Base-by-base conservation (phyloP, 2,888 invertebrate species). In the Arge pagana region DNA sequence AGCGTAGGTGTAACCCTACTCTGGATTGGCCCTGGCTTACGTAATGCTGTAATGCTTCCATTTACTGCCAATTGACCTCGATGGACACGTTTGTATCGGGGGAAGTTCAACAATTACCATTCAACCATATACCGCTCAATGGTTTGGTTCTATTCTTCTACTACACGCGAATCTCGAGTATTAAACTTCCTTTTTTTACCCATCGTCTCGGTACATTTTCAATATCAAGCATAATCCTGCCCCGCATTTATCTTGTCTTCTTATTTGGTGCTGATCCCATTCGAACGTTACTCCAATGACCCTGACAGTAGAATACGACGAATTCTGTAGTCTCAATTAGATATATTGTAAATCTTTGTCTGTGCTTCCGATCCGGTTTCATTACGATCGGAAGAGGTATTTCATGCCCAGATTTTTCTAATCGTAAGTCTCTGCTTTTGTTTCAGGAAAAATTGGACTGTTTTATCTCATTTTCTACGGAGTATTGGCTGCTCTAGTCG, bases 381-480 rank as follows among this genome's bases (percentile, higher is more conserved):
- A 13, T 16, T 11, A 7, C 3, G n/a, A 10, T 11, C 5, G 23
- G 18, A 3, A n/a, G n/a, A 10, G 16, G 21, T n/a, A 5, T 28
- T 42, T 10, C 15, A 28, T 4, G 18, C 11, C 5, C 15, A 4
- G n/a, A 51, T 30, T 39, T 10, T 42, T 37, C 19, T 23, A 33
- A 24, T 49, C 18, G 28, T 40, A 30, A 7, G 39, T 56, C 13
- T 58, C 57, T 56, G 58, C 65, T 64, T 67, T 49, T 57, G 77
- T 80, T 85, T 36, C 83, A 96, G 96, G 87, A 55, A 95, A 96
- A 83, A 96, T 98, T 72, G 85, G 88, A 48, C 78, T 93, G n/a
- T 99, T 98, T 83, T 99, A 98, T 82, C 80, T 93, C 66, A 84
- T 93, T 66, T 98, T 97, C 82, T 98, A 97, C 81, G 81, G 87